Conservation (phyloP, 37 sponge, comb jelly and placozoan genomes). For the Halichondria panicea region DNA sequence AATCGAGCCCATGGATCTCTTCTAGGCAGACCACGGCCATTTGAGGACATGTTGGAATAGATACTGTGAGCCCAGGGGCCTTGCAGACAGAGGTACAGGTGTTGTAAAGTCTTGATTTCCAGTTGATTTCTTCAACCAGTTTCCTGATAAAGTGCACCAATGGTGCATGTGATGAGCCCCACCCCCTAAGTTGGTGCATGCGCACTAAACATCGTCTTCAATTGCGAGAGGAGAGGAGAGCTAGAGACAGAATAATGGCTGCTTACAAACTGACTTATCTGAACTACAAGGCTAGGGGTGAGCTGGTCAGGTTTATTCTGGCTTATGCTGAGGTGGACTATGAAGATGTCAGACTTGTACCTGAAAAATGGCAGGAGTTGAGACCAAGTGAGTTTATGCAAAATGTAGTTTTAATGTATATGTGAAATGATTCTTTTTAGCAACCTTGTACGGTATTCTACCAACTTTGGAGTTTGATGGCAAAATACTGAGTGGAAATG, state of each 20-base stretch:
- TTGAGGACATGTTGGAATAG: no score
- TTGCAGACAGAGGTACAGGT: no score
- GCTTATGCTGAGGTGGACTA: conserved; percentile 37
- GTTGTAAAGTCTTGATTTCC: no score
- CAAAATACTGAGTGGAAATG: conserved; percentile 23
- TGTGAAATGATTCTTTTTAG: background rate
- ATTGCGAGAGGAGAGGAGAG: no score
- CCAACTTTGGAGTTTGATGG: conserved; percentile 43
- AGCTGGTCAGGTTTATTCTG: conserved; percentile 50
- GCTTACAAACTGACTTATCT: conserved; percentile 42
- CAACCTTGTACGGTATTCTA: conserved; percentile 23
- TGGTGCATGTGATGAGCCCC: no score
- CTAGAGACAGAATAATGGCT: conserved; percentile 42
- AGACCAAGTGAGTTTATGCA: conserved; percentile 26
- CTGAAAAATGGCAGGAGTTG: conserved; percentile 49
- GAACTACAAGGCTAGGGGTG: conserved; percentile 44
- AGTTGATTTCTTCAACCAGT: no score
- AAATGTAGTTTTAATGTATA: background rate
- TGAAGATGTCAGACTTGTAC: conserved; percentile 40
- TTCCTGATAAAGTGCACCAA: no score
- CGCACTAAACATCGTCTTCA: no score
- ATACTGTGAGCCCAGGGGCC: no score
- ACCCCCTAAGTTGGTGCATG: no score
- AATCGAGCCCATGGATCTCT: conserved; percentile 52
- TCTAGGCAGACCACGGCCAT: no score